Base-by-base conservation (phyloP, 2,797 vertebrate species). In the Ctenosaura bakeri region DNA sequence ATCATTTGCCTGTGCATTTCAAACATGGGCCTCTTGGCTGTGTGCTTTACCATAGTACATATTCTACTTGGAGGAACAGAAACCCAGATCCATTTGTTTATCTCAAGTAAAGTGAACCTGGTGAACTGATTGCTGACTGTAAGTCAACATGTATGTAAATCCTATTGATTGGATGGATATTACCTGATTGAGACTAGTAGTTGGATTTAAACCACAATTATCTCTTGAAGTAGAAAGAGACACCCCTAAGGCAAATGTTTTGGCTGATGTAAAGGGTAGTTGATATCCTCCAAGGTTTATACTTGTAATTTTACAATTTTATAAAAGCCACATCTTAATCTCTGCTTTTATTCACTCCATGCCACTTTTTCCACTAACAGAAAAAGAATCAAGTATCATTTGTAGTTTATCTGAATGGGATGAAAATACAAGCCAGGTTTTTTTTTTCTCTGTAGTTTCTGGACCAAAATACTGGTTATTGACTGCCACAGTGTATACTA, bases 201-300 rank as follows among this genome's bases (percentile, higher is more conserved):
- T 64, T 64, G 62, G 6, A 26, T 64, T 64, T 64, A 64, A 24
- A 64, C 6, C 62, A 26, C 20, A 64, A 64, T 64, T 64, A 26
- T 85, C 66, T 66, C 38, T 16, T 71, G 64, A 71, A 85, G 83
- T 50, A 32, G 42, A 71, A 85, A 85, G 26, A 74, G 10, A 85
- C 24, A 35, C 22, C 20, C 69, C 46, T 74, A 50, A 85, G 35
- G 24, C 35, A 52, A 32, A 86, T 73, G 66, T 24, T 73, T 35
- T 69, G 59, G 66, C 76, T 79, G 71, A 42, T 71, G 29, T 85
- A 52, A 5, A 22, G 64, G 66, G 26, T 85, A 22, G 26, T 69
- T 46, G 54, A 59, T 86, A 77, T 77, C 38, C 24, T 42, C 38
- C 56, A 62, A 3, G 35, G 26, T 62, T 64, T 87, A 22, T 32